phyloP scores from a whole-genome alignment of 2,888 invertebrate species.

The Hirtodrosophila confusa region DNA sequence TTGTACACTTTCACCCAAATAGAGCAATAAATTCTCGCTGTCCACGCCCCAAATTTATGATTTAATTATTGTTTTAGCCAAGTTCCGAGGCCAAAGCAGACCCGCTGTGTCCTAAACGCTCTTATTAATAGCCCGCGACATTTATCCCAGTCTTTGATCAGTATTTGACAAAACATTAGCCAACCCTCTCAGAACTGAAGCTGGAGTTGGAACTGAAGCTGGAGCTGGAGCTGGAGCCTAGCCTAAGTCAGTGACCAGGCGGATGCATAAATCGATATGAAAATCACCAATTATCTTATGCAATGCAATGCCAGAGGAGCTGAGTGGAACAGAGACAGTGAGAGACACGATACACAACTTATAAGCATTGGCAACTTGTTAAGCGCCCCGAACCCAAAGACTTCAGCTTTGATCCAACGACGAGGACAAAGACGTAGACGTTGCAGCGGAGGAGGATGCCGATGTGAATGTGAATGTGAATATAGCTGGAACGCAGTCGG shows the following conservation, averaged over 20 bases:
- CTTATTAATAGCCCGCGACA: conserved; percentile 48
- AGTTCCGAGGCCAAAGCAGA: not conserved
- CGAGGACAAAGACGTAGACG: conserved; percentile 3
- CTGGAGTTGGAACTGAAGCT: conserved; percentile 7
- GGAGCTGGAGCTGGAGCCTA: conserved; percentile 18
- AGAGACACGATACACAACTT: conserved; percentile 43
- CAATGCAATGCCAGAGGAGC: conserved; percentile 46
- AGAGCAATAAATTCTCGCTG: conserved; percentile 66
- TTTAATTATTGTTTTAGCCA: conserved; percentile 69
- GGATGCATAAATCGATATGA: conserved; percentile 83
- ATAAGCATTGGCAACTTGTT: conserved; percentile 72
- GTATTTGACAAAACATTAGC: conserved; percentile 49
- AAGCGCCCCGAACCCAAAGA: conserved; percentile 51
- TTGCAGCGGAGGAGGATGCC: not conserved
- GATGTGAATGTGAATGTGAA: conserved; percentile 6
- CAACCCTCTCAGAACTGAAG: conserved; percentile 1
- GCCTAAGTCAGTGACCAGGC: conserved; percentile 49
- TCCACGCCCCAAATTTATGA: conserved; percentile 59
- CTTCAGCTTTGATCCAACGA: conserved; percentile 1
- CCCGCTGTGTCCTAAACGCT: conserved; percentile 58
- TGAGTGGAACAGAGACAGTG: conserved; percentile 1
- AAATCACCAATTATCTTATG: conserved; percentile 81
- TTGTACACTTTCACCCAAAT: conserved; percentile 61
- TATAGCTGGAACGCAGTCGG: not conserved
- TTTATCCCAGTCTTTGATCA: conserved; percentile 56